phyloP scores from a whole-genome alignment of 2,113 vertebrate genomes.

The Ancistrus triradiatus region DNA sequence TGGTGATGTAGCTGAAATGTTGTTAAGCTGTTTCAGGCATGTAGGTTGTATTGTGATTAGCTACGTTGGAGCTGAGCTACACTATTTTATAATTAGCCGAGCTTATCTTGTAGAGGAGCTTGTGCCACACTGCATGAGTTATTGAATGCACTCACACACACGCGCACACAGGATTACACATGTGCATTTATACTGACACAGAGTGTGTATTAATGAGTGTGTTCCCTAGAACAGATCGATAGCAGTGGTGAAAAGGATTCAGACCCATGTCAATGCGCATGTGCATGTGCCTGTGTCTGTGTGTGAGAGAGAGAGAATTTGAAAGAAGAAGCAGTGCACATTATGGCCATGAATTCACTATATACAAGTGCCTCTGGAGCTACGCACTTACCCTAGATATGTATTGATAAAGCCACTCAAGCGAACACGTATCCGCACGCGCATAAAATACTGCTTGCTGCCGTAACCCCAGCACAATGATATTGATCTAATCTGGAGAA shows the following conservation, averaged over 20 bases:
- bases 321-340: constrained; percentile 3
- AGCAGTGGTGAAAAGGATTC: background rate
- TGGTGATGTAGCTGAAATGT: too few species aligned
- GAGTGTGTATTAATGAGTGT: background rate
- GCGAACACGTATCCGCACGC: background rate
- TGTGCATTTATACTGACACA: constrained; percentile 6
- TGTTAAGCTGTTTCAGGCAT: too few species aligned
- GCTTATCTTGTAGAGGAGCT: too few species aligned
- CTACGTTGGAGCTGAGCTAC: too few species aligned
- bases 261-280: background rate
- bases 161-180: constrained; percentile 1
- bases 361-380: background rate
- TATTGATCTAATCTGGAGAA: constrained; percentile 3
- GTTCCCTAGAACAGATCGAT: background rate
- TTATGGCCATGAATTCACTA: constrained; percentile 3
- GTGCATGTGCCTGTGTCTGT: background rate
- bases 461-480: background rate
- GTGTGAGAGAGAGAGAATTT: too few species aligned
- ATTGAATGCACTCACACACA: constrained; percentile 1
- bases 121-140: too few species aligned
- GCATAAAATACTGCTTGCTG: background rate
- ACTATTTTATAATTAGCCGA: too few species aligned
- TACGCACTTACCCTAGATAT: background rate
- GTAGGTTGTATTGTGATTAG: too few species aligned
- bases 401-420: constrained; percentile 12